Conservation (phyloP, 2,113 vertebrate genomes). For the Pungitius pungitius region DNA sequence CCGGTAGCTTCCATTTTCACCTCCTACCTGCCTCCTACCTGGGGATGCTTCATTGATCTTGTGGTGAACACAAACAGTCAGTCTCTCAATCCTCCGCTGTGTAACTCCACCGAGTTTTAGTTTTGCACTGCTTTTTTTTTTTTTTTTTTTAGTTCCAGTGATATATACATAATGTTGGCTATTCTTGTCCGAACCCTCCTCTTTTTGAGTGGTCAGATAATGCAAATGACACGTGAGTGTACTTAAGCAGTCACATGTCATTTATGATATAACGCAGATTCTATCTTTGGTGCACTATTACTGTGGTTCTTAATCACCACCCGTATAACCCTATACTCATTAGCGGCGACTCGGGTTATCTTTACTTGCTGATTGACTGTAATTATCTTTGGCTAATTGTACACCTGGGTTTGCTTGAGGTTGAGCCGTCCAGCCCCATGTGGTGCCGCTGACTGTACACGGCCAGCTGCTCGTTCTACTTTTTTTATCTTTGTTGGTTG, state of each 20-base stretch:
- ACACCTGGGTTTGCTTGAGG: neutral
- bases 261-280: neutral
- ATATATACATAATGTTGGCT: neutral
- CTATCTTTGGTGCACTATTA: neutral
- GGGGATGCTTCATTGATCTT: constrained; percentile 51
- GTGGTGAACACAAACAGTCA: constrained; percentile 25
- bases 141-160: neutral
- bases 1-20: constrained; percentile 6
- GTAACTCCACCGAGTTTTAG: neutral
- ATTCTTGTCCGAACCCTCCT: neutral
- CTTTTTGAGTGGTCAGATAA: neutral
- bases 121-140: neutral
- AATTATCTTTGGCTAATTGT: neutral
- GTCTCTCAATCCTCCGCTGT: constrained; percentile 31
- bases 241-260: neutral
- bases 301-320: neutral
- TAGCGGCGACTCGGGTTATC: neutral
- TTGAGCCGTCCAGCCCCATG: neutral
- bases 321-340: neutral
- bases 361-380: neutral
- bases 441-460: neutral
- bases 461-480: neutral
- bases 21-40: constrained; percentile 2
- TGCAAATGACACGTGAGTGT: neutral
- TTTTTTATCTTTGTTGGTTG: neutral